Evolutionary conservation across 2,113 vertebrate species (phyloP).

Genomic region (Drymodes brunneopygia): DNA sequence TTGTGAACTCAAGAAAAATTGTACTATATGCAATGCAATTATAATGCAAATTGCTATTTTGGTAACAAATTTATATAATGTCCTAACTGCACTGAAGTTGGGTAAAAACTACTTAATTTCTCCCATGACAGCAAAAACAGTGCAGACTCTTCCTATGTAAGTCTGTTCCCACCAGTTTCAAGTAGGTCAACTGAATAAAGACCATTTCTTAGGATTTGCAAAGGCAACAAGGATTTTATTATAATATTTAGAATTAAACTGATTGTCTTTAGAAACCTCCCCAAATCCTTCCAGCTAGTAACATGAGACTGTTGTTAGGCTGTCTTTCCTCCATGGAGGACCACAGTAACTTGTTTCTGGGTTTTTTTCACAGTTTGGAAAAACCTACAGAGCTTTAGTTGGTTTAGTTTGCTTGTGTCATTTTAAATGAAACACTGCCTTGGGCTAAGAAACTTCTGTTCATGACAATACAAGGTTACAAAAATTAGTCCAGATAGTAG

Average conservation of each 20-base stretch:
- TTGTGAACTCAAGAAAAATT: background rate
- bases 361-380: background rate
- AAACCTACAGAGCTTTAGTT: background rate
- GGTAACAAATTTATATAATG: background rate
- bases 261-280: background rate
- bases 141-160: background rate
- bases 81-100: background rate
- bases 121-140: background rate
- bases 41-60: background rate
- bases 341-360: background rate
- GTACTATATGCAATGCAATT: background rate
- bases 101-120: background rate
- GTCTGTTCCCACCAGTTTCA: background rate
- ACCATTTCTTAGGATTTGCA: background rate
- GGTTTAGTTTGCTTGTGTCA: background rate
- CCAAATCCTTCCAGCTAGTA: background rate
- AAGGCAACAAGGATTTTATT: background rate
- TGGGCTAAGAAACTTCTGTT: background rate
- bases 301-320: background rate
- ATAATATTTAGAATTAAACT: conserved; percentile 12
- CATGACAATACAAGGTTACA: background rate
- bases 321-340: background rate
- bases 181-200: background rate
- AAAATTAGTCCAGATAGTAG: conserved; percentile 12
- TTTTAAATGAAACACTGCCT: conserved; percentile 31